A percentile compares a stretch with the other conserved stretches of the same genome.
phyloP scores from a whole-genome alignment of 2,797 vertebrate genomes.

The Scolopax bukidnonensis region DNA sequence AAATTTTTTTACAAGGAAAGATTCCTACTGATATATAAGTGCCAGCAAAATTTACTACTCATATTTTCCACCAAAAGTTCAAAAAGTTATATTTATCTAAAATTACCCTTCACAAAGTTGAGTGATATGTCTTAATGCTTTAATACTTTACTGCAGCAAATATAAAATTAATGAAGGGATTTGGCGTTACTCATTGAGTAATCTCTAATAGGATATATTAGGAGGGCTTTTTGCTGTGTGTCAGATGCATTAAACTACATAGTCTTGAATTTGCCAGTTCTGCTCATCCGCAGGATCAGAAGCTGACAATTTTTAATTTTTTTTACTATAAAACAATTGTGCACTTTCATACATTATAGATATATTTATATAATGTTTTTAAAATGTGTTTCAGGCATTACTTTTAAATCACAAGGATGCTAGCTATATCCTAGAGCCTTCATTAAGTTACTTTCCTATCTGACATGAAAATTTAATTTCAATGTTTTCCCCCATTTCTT shows the following conservation, averaged over 20 bases:
- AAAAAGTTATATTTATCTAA: neutral
- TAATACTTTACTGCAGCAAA: constrained; percentile 2
- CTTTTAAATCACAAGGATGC: neutral
- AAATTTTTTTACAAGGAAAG: neutral
- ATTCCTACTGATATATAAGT: neutral
- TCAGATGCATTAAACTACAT: neutral
- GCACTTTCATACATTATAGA: neutral
- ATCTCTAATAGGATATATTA: neutral
- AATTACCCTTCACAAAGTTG: neutral
- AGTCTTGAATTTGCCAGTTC: neutral
- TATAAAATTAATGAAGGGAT: neutral
- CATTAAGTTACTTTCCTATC: neutral
- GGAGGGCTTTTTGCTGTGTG: neutral
- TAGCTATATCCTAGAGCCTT: neutral
- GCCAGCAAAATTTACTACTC: neutral
- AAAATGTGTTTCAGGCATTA: neutral
- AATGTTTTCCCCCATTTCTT: neutral
- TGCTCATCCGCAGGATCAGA: neutral
- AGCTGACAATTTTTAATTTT: neutral
- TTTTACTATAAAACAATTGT: neutral
- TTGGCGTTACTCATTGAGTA: neutral
- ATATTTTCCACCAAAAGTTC: neutral
- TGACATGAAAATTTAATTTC: neutral
- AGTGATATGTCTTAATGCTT: neutral
- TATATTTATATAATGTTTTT: neutral